Evolutionary conservation across 2,888 invertebrate genomes (phyloP).

Genomic region (Empis livida): DNA sequence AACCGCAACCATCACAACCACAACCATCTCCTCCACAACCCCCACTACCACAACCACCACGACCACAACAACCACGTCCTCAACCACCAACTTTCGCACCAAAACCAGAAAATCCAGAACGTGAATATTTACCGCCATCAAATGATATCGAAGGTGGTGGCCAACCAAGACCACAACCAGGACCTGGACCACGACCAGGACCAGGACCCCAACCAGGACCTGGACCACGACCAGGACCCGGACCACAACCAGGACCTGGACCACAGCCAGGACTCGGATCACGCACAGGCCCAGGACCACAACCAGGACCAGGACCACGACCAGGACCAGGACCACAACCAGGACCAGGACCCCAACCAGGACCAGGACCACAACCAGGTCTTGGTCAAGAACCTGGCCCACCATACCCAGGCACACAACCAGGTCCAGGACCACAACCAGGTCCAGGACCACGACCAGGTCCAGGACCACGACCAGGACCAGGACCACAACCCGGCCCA

Average conservation of each 20-base stretch:
- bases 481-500: constrained; percentile 3
- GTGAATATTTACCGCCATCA: not conserved
- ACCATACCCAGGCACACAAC: not conserved
- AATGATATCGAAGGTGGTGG: not conserved
- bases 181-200: constrained; percentile 12
- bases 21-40: constrained; percentile 5
- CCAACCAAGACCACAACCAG: constrained; percentile 11
- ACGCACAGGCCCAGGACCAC: constrained; percentile 10
- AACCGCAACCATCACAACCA: not conserved
- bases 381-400: not conserved
- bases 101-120: constrained; percentile 1
- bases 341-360: not conserved
- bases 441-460: not conserved
- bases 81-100: constrained; percentile 2
- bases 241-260: constrained; percentile 6
- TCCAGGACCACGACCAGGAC: not conserved
- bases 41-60: constrained; percentile 11
- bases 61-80: constrained; percentile 9
- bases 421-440: not conserved
- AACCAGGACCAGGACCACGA: not conserved
- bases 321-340: not conserved
- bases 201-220: constrained; percentile 7
- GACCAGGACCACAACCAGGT: not conserved
- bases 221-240: not conserved
- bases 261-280: constrained; percentile 13